These are phyloP conservation scores for Leptoteleia sp. DNA, from an alignment of 1,140 invertebrate species.

Conservation along the genomic window DNA sequence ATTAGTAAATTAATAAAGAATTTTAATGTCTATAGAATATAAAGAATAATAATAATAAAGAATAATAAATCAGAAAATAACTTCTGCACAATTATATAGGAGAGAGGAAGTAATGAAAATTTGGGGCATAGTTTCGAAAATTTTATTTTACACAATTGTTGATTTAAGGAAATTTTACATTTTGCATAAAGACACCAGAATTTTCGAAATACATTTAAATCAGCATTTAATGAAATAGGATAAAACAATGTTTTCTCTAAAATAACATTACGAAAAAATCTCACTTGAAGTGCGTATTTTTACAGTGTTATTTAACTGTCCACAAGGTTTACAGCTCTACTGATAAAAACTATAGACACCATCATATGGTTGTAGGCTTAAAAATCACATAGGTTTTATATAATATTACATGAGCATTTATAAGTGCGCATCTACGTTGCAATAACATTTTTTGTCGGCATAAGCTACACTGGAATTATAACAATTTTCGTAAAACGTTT, in stretches of 20 bases:
- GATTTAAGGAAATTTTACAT: slow-evolving; percentile 58
- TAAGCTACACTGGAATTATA: slow-evolving; percentile 47
- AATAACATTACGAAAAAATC: slow-evolving; percentile 53
- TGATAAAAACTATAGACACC: slow-evolving; percentile 62
- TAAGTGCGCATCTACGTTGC: slow-evolving; percentile 57
- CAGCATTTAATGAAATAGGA: slow-evolving; percentile 39
- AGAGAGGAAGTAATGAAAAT: too few species aligned
- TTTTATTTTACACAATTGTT: slow-evolving; percentile 62
- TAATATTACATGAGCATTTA: slow-evolving; percentile 58
- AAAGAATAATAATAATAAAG: too few species aligned
- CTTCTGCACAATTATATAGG: too few species aligned
- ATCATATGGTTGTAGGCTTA: slow-evolving; percentile 59
- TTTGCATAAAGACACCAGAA: slow-evolving; percentile 59
- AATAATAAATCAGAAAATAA: too few species aligned
- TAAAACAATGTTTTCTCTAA: slow-evolving; percentile 52
- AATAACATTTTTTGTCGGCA: slow-evolving; percentile 26
- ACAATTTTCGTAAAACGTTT: slow-evolving; percentile 27
- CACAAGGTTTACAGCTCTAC: slow-evolving; percentile 50
- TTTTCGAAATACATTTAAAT: slow-evolving; percentile 54
- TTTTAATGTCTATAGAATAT: too few species aligned
- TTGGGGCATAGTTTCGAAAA: slow-evolving; percentile 55
- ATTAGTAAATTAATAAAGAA: too few species aligned
- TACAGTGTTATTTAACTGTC: slow-evolving; percentile 57
- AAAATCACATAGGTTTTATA: slow-evolving; percentile 55
- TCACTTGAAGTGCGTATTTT: slow-evolving; percentile 59